Evolutionary conservation across 53 echinoderm and acorn worm genomes (phyloP), one percentile per base, ranked within the genome.

Genomic region (Patiria pectinifera): DNA sequence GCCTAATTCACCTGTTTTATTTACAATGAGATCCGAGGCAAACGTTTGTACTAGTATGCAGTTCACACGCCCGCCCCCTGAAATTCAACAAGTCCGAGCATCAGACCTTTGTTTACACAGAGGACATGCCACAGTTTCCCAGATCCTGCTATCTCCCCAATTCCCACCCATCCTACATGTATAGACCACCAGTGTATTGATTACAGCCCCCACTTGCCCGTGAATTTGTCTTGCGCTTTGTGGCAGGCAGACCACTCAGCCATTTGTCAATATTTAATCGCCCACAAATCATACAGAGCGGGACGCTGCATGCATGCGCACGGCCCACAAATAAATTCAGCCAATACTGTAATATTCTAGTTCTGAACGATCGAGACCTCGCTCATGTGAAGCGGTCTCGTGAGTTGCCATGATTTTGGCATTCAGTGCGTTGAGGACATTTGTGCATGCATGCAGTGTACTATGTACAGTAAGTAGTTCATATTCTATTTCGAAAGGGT

Each of bases 231-330:
- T 53, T 53, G 53, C 53, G 53, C 53, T 86, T 66, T 58, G 63
- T 66, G 25, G 87, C 76, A 48, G 45, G 80, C 66, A 66, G 90
- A 90, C 90, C 90, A 90, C 90, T 90, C 70, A 16, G 69, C 71
- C 44, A 80, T 62, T 69, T 90, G 90, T 90, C 80, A 90, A 90
- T 90, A 90, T 90, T 90, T 90, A 80, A 81, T 90, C 90, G 48
- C 47, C 81, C 87, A 87, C 87, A 87, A 87, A 77, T 87, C 87
- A 45, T 43, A 76, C 77, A 75, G 35, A 58, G 71, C 2, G 74
- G 15, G 22, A 43, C 53, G 53, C 53, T 53, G 53, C 53, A 53
- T 76, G 24, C 79, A 78, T 46, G 47, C 79, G 24, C 79, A 78
- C 79, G 44, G 79, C 76, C 76, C 15, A 78, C 79, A 46, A 78